phyloP scores from a whole-genome alignment of 1,140 invertebrate genomes.

The Wasmannia auropunctata region DNA sequence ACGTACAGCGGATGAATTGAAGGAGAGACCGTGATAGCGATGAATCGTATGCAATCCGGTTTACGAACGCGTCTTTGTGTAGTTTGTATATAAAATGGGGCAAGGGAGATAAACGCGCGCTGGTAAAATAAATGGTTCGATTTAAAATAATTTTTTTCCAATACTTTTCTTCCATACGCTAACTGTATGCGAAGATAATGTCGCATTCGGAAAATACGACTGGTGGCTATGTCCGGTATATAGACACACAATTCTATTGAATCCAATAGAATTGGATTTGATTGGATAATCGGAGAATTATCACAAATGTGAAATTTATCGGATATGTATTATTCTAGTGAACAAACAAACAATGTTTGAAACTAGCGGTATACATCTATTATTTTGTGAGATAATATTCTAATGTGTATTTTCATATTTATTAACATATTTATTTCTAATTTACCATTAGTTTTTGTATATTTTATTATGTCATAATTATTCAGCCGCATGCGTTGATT shows the following conservation, averaged over 20 bases:
- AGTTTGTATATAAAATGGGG: neutral
- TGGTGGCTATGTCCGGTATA: neutral
- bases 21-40: constrained; percentile 34
- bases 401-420: neutral
- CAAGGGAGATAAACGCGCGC: neutral
- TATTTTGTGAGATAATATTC: neutral
- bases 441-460: neutral
- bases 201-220: neutral
- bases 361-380: neutral
- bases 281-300: neutral
- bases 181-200: neutral
- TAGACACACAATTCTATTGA: neutral
- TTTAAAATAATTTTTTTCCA: constrained; percentile 9
- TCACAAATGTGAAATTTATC: neutral
- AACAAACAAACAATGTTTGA: neutral
- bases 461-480: neutral
- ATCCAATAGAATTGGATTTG: neutral
- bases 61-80: neutral
- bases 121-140: neutral
- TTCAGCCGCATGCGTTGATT: neutral
- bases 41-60: neutral
- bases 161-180: neutral
- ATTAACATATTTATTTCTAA: neutral
- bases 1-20: constrained; percentile 13
- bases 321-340: neutral